phyloP scores from a whole-genome alignment of 2,888 invertebrate species.

The Luperina nickerlii region DNA sequence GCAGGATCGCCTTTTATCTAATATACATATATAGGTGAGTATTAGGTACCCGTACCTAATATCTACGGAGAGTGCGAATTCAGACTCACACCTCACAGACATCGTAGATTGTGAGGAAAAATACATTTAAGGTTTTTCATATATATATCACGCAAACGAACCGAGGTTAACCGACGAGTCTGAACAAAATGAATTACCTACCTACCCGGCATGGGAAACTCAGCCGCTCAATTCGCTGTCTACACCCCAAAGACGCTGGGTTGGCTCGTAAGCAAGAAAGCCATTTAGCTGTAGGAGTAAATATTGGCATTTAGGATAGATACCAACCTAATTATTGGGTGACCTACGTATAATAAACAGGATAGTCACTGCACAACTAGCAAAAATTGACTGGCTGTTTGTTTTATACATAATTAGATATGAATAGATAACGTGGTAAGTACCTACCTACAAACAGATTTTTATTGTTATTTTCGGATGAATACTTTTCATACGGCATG shows the following conservation, averaged over 20 bases:
- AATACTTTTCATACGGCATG: background rate
- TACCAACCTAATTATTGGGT: background rate
- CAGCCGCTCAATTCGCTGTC: constrained; percentile 56
- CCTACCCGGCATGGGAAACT: constrained; percentile 28
- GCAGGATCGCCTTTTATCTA: background rate
- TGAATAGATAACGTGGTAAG: background rate
- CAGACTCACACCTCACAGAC: background rate
- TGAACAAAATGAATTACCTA: constrained; percentile 51
- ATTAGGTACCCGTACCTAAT: background rate
- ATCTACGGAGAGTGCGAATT: background rate
- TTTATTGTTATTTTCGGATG: background rate
- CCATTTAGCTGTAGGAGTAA: background rate
- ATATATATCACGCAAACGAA: constrained; percentile 23
- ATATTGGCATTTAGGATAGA: background rate
- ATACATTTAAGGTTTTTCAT: constrained; percentile 27
- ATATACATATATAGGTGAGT: background rate
- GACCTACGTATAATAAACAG: background rate
- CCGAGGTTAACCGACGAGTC: constrained; percentile 37
- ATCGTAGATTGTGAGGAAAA: background rate
- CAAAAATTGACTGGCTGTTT: background rate
- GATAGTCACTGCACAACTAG: background rate
- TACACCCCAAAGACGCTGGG: constrained; percentile 49
- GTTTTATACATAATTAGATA: background rate
- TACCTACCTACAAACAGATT: background rate
- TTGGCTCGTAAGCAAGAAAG: constrained; percentile 25